Base-by-base conservation (phyloP, 1,140 invertebrate genomes). In the Hycleus cichorii region DNA sequence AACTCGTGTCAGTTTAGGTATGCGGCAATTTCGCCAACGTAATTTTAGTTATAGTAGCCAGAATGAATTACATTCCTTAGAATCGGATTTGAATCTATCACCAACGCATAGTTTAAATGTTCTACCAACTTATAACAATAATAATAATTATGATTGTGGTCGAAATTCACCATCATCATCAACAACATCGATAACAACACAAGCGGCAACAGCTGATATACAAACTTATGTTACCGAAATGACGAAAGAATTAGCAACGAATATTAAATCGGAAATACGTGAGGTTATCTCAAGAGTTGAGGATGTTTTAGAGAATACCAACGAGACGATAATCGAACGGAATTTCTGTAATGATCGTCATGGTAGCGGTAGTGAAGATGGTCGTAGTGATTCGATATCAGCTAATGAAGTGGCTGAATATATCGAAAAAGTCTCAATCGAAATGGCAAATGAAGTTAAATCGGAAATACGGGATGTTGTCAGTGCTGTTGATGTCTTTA, bases 231-330 rank as follows among this genome's bases (percentile, higher is more conserved):
- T 89, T 0, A 85, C 86, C 64, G 86, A 87, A 72, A 81, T 87
- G 63, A 87, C 86, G 0, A 85, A 83, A 74, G 86, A 89, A 75
- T 74, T 89, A 46, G 86, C 87, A 0, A 88, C 85, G 5, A 87
- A 89, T 72, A 87, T 90, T 6, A 90, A 89, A 70, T 89, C 87
- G 3, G 87, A 89, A 77, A 86, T 90, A 24, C 75, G 87, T 2
- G 87, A 84, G 73, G 87, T 90, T 0, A 89, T 89, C 50, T 86
- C 83, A 1, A 83, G 84, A 71, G 87, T 90, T 0, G 85, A 88
- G 59, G 86, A 89, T 69, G 86, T 85, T 32, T 69, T 89, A 3
- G 86, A 86, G 25, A 86, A 87, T 66, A 81, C 80, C 2, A 80
- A 82, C 1, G 18, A 7, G 32, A 32, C 7, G 0, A 32, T 58